Evolutionary conservation across 2,888 invertebrate genomes (phyloP), one percentile per base, ranked within the genome.

Genomic region (Blomia tropicalis): DNA sequence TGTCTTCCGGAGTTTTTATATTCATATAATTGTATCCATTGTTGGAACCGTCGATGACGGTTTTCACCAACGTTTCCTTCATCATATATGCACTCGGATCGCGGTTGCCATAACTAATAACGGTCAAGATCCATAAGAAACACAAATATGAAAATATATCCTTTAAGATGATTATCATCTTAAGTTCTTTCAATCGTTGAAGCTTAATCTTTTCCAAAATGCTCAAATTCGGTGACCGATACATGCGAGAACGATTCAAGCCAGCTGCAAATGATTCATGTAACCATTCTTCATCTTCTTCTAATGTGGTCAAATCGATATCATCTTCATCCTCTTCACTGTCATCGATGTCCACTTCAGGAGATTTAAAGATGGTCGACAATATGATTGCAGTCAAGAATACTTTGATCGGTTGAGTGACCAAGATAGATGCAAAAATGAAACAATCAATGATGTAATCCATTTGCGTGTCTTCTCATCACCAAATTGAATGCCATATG

Each of bases 401-500:
- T 17, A 69, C 68, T 71, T 77, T 76, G 44, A 77, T 70, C 17
- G 77, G 77, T 64, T 77, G 76, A n/a, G 75, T 75, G 7, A 77
- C 64, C 65, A 77, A 72, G 32, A 77, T 70, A 1, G 76, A 76
- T 25, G 73, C 71, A 64, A 76, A 69, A 77, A 75, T 4, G 76
- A 74, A 1, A 75, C 69, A 61, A 77, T 62, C 70, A 77, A 71
- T 2, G 77, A 75, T 3, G 76, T 72, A 23, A 77, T 72, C 77
- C 77, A 77, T 67, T 77, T 74, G 60, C 71, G 70, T 32, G 73
- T 72, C 64, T 75, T 76, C 3, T 71, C 70, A 62, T 77, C 76
- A 19, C 75, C 74, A 69, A 77, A 77, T 67, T 68, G 70, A 56
- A 77, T 72, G 2, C 75, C 77, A 66, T 75, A 77, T 63, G 74